Evolutionary conservation across 2,113 vertebrate species (phyloP).

Genomic region (Ivindomyrus marchei): DNA sequence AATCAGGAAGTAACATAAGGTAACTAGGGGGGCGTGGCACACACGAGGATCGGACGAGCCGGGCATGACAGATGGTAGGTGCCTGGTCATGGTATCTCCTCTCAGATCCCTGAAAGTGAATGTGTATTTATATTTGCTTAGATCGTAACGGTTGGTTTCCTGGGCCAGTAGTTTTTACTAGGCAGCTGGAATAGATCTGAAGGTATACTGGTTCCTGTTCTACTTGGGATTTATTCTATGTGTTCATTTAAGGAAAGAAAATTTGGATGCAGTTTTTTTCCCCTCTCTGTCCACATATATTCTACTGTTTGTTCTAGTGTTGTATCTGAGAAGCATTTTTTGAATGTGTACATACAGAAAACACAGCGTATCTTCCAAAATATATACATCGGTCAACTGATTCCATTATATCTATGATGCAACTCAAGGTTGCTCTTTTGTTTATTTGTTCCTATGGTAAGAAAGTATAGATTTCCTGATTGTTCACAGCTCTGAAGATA

Average conservation of each 20-base stretch:
- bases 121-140: constrained; percentile 24
- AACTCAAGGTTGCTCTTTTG: background rate
- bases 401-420: background rate
- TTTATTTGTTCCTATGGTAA: background rate
- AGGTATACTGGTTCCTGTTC: constrained; percentile 11
- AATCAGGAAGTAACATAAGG: too few species aligned
- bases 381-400: background rate
- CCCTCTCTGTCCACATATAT: background rate
- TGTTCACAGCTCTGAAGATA: background rate
- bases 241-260: constrained; percentile 7
- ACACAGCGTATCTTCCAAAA: background rate
- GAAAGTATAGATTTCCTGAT: background rate
- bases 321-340: background rate
- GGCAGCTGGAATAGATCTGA: background rate
- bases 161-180: constrained; percentile 12
- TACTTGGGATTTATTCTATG: constrained; percentile 1
- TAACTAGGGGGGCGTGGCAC: too few species aligned
- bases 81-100: constrained; percentile 33
- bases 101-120: constrained; percentile 40
- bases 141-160: background rate
- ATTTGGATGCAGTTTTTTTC: constrained; percentile 14
- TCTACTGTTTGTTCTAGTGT: background rate
- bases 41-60: too few species aligned
- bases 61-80: constrained; percentile 22
- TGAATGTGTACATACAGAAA: background rate